phyloP scores from a whole-genome alignment of 2,113 vertebrate species.

The Porphyrio hochstetteri region DNA sequence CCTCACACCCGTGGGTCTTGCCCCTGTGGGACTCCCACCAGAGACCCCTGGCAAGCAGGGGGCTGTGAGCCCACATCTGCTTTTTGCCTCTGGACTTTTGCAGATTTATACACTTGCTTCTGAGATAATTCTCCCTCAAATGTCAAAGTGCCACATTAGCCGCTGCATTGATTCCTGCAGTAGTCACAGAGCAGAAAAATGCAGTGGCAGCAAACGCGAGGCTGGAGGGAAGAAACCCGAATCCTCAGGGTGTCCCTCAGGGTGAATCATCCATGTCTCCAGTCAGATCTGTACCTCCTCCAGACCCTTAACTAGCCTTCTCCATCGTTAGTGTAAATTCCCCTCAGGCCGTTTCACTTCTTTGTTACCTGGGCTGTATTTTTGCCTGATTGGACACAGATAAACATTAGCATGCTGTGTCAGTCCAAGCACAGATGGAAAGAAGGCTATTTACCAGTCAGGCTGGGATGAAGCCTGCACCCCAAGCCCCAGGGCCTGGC shows the following conservation, averaged over 20 bases:
- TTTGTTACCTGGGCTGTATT: not conserved
- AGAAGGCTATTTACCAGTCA: not conserved
- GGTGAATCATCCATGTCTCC: not conserved
- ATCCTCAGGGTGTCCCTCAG: not conserved
- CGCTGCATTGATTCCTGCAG: not conserved
- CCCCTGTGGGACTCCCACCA: not conserved
- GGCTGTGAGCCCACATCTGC: not conserved
- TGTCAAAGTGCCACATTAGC: constrained; percentile 3
- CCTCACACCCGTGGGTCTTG: fast-evolving
- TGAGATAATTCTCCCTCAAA: not conserved
- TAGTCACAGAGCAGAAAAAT: constrained; percentile 32
- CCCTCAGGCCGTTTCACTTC: not conserved
- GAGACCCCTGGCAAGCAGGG: not conserved
- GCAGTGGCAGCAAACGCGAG: fast-evolving
- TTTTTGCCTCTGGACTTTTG: not conserved
- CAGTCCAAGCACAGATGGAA: not conserved
- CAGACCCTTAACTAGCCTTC: not conserved
- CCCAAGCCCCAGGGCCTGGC: not conserved
- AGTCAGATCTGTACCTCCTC: not conserved
- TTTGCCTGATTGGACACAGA: constrained; percentile 3
- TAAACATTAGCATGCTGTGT: not conserved
- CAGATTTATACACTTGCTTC: not conserved
- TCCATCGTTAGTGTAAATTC: not conserved
- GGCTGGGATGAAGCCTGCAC: not conserved
- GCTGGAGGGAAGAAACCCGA: not conserved